phyloP scores from a whole-genome alignment of 2,113 vertebrate genomes.

The Spea bombifrons region DNA sequence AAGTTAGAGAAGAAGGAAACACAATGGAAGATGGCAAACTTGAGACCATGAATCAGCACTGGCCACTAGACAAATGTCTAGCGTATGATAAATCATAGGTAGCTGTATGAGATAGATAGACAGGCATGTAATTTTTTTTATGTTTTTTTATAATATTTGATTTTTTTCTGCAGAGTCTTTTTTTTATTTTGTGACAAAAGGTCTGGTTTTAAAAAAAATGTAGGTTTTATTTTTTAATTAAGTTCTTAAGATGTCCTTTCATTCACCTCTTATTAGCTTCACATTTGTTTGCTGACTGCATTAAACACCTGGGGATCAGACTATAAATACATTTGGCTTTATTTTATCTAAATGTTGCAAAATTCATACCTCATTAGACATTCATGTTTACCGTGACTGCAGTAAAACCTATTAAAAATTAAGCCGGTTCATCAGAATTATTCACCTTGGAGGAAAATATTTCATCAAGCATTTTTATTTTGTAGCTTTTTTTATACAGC shows the following conservation, averaged over 20 bases:
- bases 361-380: constrained; percentile 45
- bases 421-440: constrained; percentile 41
- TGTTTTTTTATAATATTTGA: too few relatives aligned
- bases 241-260: constrained; percentile 18
- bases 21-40: too few relatives aligned
- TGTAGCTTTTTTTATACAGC: background rate
- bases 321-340: constrained; percentile 43
- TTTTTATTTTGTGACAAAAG: too few relatives aligned
- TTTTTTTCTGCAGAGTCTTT: too few relatives aligned
- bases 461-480: constrained; percentile 6
- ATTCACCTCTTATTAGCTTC: constrained; percentile 31
- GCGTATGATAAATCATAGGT: too few relatives aligned
- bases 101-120: too few relatives aligned
- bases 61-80: too few relatives aligned
- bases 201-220: too few relatives aligned
- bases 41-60: too few relatives aligned
- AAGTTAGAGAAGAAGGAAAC: too few relatives aligned
- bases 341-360: constrained; percentile 35
- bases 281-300: constrained; percentile 23
- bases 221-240: background rate
- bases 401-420: constrained; percentile 42
- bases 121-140: too few relatives aligned
- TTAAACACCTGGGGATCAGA: constrained; percentile 38
- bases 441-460: constrained; percentile 36
- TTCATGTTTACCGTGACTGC: constrained; percentile 30